These are phyloP conservation scores for Sebastes minor DNA, from an alignment of 2,797 vertebrate species.

Conservation along the genomic window DNA sequence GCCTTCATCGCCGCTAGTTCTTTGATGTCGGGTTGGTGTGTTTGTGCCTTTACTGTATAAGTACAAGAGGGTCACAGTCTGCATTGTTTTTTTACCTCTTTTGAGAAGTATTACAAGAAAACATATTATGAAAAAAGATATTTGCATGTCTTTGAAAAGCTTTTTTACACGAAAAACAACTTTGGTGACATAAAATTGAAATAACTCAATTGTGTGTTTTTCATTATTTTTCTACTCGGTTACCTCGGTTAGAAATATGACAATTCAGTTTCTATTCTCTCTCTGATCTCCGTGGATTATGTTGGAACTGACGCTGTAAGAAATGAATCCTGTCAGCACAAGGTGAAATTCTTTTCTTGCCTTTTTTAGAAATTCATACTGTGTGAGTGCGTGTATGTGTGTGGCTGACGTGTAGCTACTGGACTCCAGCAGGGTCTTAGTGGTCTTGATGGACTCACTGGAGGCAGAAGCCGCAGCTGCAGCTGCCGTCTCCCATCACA, in stretches of 20 bases:
- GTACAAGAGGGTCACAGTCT: background rate
- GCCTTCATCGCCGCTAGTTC: too few species aligned
- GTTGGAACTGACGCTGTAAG: background rate
- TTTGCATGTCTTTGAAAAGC: constrained; percentile 16
- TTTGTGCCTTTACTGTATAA: background rate
- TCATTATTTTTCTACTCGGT: constrained; percentile 2
- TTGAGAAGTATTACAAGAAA: constrained; percentile 1
- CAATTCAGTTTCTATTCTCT: background rate
- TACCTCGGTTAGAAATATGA: background rate
- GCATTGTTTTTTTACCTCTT: background rate
- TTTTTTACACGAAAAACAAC: background rate
- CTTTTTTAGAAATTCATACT: constrained; percentile 9
- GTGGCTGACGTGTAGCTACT: background rate
- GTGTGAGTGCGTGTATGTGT: background rate
- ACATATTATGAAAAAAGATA: background rate
- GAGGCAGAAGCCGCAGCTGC: constrained; percentile 71
- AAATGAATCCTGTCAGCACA: constrained; percentile 26
- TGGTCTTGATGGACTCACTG: constrained; percentile 46
- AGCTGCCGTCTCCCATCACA: constrained; percentile 60
- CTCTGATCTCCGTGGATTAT: constrained; percentile 35
- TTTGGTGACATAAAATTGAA: background rate
- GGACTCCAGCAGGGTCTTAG: constrained; percentile 47
- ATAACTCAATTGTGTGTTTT: background rate
- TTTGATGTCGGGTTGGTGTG: too few species aligned
- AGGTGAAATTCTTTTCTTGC: constrained; percentile 10